Conservation (phyloP, 2,797 vertebrate species). For the Alectoris magna region DNA sequence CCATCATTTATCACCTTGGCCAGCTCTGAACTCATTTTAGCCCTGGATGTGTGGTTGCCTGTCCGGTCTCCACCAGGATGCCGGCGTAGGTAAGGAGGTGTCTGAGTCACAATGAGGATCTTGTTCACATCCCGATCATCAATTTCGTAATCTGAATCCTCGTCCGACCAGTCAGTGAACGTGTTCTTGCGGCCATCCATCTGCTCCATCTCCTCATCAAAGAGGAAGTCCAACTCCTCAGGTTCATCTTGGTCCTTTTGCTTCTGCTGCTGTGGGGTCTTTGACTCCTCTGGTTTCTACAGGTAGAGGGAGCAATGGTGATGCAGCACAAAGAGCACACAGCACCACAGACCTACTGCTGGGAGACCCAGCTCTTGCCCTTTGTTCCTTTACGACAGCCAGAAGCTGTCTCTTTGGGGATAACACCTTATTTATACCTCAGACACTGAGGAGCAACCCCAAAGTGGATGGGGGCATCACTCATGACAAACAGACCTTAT, state of each 20-base stretch:
- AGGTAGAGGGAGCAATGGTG: background rate
- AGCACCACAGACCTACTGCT: accelerated
- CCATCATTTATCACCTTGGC: constrained; percentile 98
- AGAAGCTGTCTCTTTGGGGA: background rate
- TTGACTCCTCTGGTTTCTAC: constrained; percentile 84
- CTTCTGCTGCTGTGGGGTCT: constrained; percentile 56
- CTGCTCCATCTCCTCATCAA: constrained; percentile 98
- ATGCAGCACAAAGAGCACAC: background rate
- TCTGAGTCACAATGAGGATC: constrained; percentile 98
- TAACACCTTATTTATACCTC: background rate
- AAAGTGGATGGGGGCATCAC: background rate
- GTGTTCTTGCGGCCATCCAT: constrained; percentile 98
- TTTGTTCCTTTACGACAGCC: accelerated
- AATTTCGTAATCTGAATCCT: constrained; percentile 95
- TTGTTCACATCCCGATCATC: constrained; percentile 97
- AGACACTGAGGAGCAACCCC: background rate
- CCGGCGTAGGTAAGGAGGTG: constrained; percentile 94
- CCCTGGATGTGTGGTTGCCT: constrained; percentile 92
- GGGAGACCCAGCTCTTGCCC: background rate
- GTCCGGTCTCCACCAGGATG: constrained; percentile 97
- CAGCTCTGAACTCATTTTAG: constrained; percentile 93
- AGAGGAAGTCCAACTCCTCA: constrained; percentile 97
- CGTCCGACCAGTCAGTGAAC: constrained; percentile 98
- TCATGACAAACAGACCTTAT: background rate
- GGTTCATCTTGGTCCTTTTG: constrained; percentile 92